These are phyloP conservation scores for Eristalinus aeneus DNA, from an alignment of 2,888 invertebrate species.

Conservation along the genomic window DNA sequence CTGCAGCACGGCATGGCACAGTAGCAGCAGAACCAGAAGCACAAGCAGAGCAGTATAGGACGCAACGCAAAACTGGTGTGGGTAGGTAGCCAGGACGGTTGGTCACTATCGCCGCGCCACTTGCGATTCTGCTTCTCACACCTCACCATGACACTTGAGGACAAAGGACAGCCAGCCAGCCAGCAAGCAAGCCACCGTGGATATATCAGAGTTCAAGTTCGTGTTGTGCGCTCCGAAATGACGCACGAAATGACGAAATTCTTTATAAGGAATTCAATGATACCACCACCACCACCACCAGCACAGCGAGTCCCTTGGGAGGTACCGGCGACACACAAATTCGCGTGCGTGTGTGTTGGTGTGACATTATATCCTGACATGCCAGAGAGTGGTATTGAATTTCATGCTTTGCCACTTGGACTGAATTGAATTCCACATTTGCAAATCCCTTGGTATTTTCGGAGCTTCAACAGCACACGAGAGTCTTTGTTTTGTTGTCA, in stretches of 20 bases:
- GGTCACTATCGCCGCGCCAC: slow-evolving; percentile 27
- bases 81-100: neutral
- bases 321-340: neutral
- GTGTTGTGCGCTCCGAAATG: slow-evolving; percentile 34
- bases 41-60: neutral
- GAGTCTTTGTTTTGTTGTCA: slow-evolving; percentile 51
- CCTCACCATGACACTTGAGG: slow-evolving; percentile 62
- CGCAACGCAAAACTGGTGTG: neutral
- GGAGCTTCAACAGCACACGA: slow-evolving; percentile 2
- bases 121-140: slow-evolving; percentile 58
- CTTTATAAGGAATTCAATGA: slow-evolving; percentile 58
- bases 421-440: slow-evolving; percentile 64
- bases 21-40: neutral
- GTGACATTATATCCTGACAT: slow-evolving; percentile 55
- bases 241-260: slow-evolving; percentile 63
- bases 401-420: slow-evolving; percentile 63
- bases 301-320: slow-evolving; percentile 15
- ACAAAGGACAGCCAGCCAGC: slow-evolving; percentile 36
- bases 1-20: slow-evolving; percentile 1
- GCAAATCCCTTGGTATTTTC: slow-evolving; percentile 27
- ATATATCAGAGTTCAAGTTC: slow-evolving; percentile 8
- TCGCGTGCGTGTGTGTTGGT: neutral
- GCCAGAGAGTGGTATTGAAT: slow-evolving; percentile 58
- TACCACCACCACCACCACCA: slow-evolving; percentile 34
- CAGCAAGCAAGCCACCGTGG: slow-evolving; percentile 20